Evolutionary conservation across 2,888 invertebrate species (phyloP), one percentile per base, ranked within the genome.

Genomic region (Caenorhabditis sulstoni): DNA sequence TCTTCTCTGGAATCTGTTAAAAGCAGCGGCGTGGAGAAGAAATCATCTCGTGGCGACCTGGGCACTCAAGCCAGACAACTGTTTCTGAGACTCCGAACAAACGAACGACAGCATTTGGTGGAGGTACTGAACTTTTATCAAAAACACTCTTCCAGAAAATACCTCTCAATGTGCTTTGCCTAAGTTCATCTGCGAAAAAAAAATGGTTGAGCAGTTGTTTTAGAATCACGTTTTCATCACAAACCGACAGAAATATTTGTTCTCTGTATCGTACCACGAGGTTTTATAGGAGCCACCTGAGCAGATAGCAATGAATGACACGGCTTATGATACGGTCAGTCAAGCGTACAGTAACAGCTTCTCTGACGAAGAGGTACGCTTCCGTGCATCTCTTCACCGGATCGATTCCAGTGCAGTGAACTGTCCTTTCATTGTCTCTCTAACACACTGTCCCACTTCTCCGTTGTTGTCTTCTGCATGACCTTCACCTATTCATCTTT

Each of bases 271-370:
- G 14, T 29, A 64, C 64, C 62, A 65, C 16, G 5, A 29, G 35
- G 37, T 66, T 78, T 81, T 77, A 53, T 75, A 79, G 79, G 79
- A 74, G 18, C 61, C 68, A 68, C 66, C 65, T 74, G 77, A 81
- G 61, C 77, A 70, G 39, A 81, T 81, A 58, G 53, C 66, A 45
- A 67, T 81, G 75, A 78, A 77, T 62, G 67, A 74, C 39, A 61
- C 68, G 16, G 71, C 77, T 14, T 79, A 73, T 70, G 81, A 79
- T 62, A 74, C 75, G 58, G 77, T 65, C 74, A 81, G 81, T 62
- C 79, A 81, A 61, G 79, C 81, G 55, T 83, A 83, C 83, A 83
- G 83, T 81, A 83, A 81, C 77, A 81, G 79, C 67, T 83, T 81
- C 61, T 83, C 83, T 47, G 83, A 83, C 57, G 83, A 83, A 66